A percentile compares a stretch with the other conserved stretches of the same genome.
Conservation (phyloP, 1,140 invertebrate genomes). For the Papilio machaon region DNA sequence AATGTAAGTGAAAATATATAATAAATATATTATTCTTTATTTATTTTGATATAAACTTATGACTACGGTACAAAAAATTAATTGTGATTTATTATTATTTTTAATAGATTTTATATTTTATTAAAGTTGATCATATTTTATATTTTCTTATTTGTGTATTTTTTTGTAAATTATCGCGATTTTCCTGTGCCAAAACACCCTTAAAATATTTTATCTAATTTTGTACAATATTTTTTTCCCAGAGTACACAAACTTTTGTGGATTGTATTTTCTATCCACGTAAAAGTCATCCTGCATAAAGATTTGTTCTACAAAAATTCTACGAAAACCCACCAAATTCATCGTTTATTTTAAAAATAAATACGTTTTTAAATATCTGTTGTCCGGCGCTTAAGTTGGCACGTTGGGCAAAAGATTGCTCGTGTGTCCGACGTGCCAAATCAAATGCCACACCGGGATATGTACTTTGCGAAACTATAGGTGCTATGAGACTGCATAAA, state of each 20-base stretch:
- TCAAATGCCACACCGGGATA: background rate
- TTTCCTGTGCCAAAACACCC: no score
- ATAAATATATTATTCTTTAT: no score
- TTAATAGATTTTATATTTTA: background rate
- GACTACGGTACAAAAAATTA: no score
- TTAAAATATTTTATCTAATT: no score
- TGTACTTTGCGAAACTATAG: background rate
- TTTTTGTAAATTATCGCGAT: background rate
- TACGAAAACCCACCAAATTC: background rate
- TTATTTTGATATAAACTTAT: no score
- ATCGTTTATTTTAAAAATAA: background rate
- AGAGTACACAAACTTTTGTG: no score
- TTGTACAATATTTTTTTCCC: no score
- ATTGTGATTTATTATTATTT: background rate
- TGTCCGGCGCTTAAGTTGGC: background rate
- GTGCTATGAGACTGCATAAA: background rate
- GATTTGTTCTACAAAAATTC: no score
- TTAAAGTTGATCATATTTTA: background rate
- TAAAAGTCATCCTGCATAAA: no score
- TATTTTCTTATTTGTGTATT: background rate
- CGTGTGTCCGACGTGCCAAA: background rate
- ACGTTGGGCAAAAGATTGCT: background rate
- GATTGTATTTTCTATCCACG: no score
- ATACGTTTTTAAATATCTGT: background rate
- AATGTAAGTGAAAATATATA: no score